A percentile compares a stretch with the other conserved stretches of the same genome.
Conservation (phyloP, 37 sponge, comb jelly and placozoan species). For the Hexactinellida sp. region DNA sequence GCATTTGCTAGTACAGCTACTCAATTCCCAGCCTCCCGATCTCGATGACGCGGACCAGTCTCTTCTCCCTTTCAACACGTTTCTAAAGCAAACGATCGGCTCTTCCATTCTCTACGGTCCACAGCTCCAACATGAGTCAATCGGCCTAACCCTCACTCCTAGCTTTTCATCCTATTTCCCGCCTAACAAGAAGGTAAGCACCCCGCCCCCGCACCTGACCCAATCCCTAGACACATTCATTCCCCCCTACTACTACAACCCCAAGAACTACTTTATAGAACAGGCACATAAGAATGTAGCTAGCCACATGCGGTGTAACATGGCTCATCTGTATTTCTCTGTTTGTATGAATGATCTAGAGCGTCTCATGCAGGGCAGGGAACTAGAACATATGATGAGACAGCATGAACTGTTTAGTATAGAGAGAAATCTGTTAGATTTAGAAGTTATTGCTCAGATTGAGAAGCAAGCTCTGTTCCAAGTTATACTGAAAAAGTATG, state of each 20-base stretch:
- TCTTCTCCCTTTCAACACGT: neutral
- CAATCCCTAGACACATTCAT: neutral
- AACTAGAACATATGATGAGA: neutral
- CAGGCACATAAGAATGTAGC: constrained; percentile 9
- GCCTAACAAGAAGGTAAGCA: neutral
- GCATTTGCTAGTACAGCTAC: neutral
- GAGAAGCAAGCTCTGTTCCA: constrained; percentile 16
- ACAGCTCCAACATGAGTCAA: neutral
- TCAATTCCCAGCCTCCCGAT: neutral
- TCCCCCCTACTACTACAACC: neutral
- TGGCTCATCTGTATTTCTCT: neutral
- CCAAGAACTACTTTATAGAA: neutral
- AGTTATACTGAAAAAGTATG: neutral
- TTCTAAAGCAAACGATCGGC: neutral
- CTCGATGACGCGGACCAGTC: neutral
- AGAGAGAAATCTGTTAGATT: neutral
- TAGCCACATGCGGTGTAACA: neutral
- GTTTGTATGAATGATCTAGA: neutral
- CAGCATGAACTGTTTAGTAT: neutral
- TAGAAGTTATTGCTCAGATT: neutral
- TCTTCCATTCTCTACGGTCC: neutral
- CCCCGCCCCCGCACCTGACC: neutral
- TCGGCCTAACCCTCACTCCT: neutral
- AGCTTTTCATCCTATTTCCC: neutral
- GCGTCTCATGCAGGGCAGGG: neutral